Evolutionary conservation across 1,140 invertebrate genomes (phyloP), one percentile per base, ranked within the genome.

Genomic region (Hyposmocoma kahamanoa): DNA sequence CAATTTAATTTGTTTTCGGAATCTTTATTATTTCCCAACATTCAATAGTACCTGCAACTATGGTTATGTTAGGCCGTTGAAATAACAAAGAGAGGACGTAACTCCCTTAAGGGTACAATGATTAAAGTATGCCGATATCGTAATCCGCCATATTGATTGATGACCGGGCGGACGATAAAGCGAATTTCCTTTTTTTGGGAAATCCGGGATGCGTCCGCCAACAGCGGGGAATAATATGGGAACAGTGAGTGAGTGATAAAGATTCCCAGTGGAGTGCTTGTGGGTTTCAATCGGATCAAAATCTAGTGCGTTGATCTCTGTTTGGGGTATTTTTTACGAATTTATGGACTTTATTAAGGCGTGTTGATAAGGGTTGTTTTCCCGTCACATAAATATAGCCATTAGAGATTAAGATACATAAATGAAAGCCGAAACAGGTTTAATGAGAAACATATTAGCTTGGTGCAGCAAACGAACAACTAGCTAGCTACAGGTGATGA

Each of bases 91-190:
- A n/a, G n/a, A n/a, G n/a, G n/a, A n/a, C n/a, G n/a, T n/a, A 28
- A 28, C 6, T 36, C 5, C 13, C 8, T 8, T 47, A n/a, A 50
- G 59, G 58, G 63, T 41, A 59, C 55, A 59, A 65, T 72, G 68
- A 72, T 74, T 72, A 67, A 67, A 67, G 61, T 24, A 59, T 57
- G 28, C 58, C 6, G 24, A 28, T 28, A 28, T 6, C 8, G 32
- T 34, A 67, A 74, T 74, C 73, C 64, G 17, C 20, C 34, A 13
- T 26, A 56, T 62, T 78, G 74, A 78, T 78, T 65, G 74, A 78
- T 78, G 64, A 58, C 57, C 58, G 54, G 50, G 39, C 54, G 56
- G 53, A 48, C 30, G 52, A 51, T 56, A 52, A 59, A 50, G 24
- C 19, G 38, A 63, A 59, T 66, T 66, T 48, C 59, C 56, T 47